These are phyloP conservation scores for Mixornis gularis DNA, from an alignment of 2,113 vertebrate genomes.

Conservation along the genomic window DNA sequence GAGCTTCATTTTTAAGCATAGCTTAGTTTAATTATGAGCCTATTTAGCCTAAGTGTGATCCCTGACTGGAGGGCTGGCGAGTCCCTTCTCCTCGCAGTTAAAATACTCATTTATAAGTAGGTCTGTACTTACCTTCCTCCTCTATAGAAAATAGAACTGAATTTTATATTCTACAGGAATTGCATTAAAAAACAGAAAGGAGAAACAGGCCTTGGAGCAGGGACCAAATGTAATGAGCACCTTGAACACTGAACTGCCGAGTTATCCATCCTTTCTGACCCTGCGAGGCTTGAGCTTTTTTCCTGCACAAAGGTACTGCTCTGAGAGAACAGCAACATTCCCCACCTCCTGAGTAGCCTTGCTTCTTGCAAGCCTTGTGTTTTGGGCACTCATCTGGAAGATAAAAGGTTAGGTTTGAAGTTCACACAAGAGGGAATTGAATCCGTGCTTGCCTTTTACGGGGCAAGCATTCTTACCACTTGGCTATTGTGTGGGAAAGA, in stretches of 20 bases:
- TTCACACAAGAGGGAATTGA: conserved; percentile 39
- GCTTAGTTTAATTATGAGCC: neutral
- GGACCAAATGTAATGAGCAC: neutral
- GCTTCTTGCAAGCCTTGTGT: conserved; percentile 11
- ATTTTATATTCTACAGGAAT: neutral
- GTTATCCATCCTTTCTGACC: conserved; percentile 21
- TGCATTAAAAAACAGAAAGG: neutral
- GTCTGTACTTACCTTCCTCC: neutral
- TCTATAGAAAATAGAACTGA: neutral
- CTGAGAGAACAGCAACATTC: conserved; percentile 15
- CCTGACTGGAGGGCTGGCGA: neutral
- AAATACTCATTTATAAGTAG: neutral
- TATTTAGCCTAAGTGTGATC: neutral
- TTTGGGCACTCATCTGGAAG: conserved; percentile 44
- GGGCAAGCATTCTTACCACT: conserved; percentile 2
- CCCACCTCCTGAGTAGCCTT: conserved; percentile 23
- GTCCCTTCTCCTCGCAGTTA: neutral
- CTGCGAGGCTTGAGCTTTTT: neutral
- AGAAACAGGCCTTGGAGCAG: neutral
- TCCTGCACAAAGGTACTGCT: neutral
- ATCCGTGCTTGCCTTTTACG: conserved; percentile 16
- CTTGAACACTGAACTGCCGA: neutral
- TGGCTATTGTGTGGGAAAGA: conserved; percentile 4
- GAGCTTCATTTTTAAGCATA: neutral
- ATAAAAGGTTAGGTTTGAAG: conserved; percentile 37